These are phyloP conservation scores for Tenthredo amoena DNA, from an alignment of 2,888 invertebrate genomes.

Conservation along the genomic window DNA sequence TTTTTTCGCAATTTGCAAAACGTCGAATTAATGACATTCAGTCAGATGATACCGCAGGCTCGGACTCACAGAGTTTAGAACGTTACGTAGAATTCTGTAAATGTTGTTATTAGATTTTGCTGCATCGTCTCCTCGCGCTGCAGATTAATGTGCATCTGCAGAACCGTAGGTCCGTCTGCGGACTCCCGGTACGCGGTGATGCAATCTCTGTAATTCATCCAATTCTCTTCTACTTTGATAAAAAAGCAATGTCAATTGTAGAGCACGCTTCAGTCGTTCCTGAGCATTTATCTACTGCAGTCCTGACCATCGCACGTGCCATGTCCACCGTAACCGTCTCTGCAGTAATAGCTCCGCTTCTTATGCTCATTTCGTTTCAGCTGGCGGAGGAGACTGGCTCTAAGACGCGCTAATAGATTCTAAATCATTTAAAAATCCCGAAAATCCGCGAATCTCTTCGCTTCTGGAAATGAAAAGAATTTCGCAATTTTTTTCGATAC, in stretches of 20 bases:
- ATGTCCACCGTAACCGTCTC: slow-evolving; percentile 11
- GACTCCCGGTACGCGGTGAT: background rate
- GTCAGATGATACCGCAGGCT: background rate
- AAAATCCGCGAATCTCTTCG: background rate
- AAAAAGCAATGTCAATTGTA: slow-evolving; percentile 45
- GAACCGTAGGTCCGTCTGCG: background rate
- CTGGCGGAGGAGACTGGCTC: background rate
- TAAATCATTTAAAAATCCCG: too few relatives aligned
- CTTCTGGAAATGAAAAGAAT: background rate
- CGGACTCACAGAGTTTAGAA: background rate
- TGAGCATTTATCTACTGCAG: slow-evolving; percentile 24
- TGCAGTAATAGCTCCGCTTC: slow-evolving; percentile 23
- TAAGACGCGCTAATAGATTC: background rate
- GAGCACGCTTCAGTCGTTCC: slow-evolving; percentile 44
- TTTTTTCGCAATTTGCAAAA: background rate
- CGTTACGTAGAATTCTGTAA: slow-evolving; percentile 21
- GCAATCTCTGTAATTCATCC: slow-evolving; percentile 49
- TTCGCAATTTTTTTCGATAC: background rate
- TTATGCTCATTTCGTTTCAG: background rate
- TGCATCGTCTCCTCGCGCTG: background rate
- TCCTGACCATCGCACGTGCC: slow-evolving; percentile 35
- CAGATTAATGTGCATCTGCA: background rate
- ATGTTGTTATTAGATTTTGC: slow-evolving; percentile 32
- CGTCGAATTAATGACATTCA: background rate
- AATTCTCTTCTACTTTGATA: background rate